Evolutionary conservation across 53 echinoderm and acorn worm genomes (phyloP).

Genomic region (Echinometra lucunter): DNA sequence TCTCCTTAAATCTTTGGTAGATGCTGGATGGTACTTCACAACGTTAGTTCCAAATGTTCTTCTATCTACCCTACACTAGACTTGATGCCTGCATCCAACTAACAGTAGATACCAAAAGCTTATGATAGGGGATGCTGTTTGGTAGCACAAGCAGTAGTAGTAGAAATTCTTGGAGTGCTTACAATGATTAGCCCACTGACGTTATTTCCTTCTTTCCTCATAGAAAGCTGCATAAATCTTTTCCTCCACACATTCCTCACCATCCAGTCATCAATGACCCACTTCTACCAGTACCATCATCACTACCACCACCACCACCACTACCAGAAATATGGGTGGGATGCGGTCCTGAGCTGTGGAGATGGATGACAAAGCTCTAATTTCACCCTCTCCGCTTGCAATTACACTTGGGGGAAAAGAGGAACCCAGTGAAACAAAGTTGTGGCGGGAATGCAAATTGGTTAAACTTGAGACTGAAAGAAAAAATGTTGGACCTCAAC

Average conservation of each 20-base stretch:
- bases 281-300: neutral
- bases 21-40: neutral
- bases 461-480: neutral
- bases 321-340: slow-evolving; percentile 4
- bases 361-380: slow-evolving; percentile 1
- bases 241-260: slow-evolving; percentile 44
- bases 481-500: neutral
- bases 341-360: too few species aligned
- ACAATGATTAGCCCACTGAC: slow-evolving; percentile 16
- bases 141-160: slow-evolving; percentile 10
- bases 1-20: neutral
- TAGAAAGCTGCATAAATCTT: slow-evolving; percentile 46
- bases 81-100: neutral
- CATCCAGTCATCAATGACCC: slow-evolving; percentile 5
- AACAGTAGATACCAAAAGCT: neutral
- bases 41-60: neutral
- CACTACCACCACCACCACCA: neutral
- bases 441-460: neutral
- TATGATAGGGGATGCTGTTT: neutral
- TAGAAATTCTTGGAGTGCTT: slow-evolving; percentile 35
- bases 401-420: slow-evolving; percentile 34
- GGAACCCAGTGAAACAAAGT: neutral
- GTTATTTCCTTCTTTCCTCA: slow-evolving; percentile 45
- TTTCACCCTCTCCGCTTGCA: slow-evolving; percentile 22
- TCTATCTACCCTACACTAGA: neutral